Evolutionary conservation across 2,888 invertebrate species (phyloP).

Genomic region (Odontomyia ornata): DNA sequence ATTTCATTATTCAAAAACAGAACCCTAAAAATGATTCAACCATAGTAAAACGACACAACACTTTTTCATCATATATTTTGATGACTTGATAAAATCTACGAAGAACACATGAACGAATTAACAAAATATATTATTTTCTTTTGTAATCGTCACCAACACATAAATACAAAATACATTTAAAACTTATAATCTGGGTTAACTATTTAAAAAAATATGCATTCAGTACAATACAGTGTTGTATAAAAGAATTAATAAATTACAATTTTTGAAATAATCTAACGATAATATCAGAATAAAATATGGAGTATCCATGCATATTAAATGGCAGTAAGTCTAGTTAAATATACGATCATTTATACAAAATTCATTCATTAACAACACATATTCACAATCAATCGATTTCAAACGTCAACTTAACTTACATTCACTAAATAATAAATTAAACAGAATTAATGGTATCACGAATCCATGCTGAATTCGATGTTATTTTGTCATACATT

Average conservation of each 20-base stretch:
- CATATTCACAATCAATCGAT: background rate
- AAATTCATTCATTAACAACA: slow-evolving; percentile 8
- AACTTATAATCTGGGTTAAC: slow-evolving; percentile 39
- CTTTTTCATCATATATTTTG: no score
- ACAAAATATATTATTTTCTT: slow-evolving; percentile 48
- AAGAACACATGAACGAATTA: slow-evolving; percentile 43
- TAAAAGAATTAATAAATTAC: slow-evolving; percentile 25
- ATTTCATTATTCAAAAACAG: no score
- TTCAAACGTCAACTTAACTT: slow-evolving; percentile 8
- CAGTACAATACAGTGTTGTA: slow-evolving; percentile 30
- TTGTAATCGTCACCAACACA: background rate
- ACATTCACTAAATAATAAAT: slow-evolving; percentile 43
- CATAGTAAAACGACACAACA: no score
- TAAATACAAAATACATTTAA: slow-evolving; percentile 22
- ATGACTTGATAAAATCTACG: no score
- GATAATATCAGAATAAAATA: background rate
- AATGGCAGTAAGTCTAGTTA: slow-evolving; percentile 40
- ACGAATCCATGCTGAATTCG: slow-evolving; percentile 86
- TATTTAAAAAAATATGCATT: slow-evolving; percentile 38
- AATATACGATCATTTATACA: slow-evolving; percentile 4
- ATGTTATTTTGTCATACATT: slow-evolving; percentile 82
- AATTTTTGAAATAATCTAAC: background rate
- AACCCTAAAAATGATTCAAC: no score
- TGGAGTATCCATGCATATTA: slow-evolving; percentile 15
- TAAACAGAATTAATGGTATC: slow-evolving; percentile 72